Conservation (phyloP, 30 jellyfish, hydroid and myxozoan genomes). For the Aurelia coerulea region DNA sequence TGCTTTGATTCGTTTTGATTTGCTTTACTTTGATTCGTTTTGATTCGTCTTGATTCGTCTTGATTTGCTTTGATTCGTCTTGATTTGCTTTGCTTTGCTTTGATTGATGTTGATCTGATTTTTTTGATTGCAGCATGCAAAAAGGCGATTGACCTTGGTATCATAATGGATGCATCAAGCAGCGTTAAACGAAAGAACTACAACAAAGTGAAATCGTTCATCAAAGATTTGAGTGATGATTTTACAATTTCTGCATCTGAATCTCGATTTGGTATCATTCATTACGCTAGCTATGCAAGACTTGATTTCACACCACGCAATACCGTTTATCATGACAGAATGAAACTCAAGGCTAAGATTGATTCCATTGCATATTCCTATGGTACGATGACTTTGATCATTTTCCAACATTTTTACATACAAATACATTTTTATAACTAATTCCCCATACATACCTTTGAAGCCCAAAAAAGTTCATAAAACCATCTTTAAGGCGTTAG, state of each 20-base stretch:
- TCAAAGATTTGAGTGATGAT: conserved; percentile 57
- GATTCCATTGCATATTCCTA: conserved; percentile 46
- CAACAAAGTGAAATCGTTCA: conserved; percentile 59
- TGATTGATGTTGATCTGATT: no score
- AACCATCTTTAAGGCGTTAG: no score
- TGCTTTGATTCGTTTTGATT: no score
- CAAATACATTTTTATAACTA: background rate
- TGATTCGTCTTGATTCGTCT: no score
- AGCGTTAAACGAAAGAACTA: conserved; percentile 81
- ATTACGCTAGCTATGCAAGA: conserved; percentile 71
- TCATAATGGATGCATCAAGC: conserved; percentile 86
- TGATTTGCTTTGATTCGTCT: no score
- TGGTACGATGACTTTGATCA: conserved; percentile 33
- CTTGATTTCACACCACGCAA: conserved; percentile 61
- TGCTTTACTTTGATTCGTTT: no score
- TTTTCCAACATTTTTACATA: background rate
- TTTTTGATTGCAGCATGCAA: conserved; percentile 56
- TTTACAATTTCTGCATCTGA: conserved; percentile 69
- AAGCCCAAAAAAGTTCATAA: no score
- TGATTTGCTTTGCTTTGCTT: no score
- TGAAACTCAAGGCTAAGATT: conserved; percentile 48
- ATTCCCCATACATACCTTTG: background rate
- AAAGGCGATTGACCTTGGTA: conserved; percentile 84
- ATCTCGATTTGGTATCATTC: conserved; percentile 84
- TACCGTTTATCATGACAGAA: conserved; percentile 56